These are phyloP conservation scores for Pipistrellus kuhlii DNA, from an alignment of 2,797 vertebrate genomes.

Conservation along the genomic window DNA sequence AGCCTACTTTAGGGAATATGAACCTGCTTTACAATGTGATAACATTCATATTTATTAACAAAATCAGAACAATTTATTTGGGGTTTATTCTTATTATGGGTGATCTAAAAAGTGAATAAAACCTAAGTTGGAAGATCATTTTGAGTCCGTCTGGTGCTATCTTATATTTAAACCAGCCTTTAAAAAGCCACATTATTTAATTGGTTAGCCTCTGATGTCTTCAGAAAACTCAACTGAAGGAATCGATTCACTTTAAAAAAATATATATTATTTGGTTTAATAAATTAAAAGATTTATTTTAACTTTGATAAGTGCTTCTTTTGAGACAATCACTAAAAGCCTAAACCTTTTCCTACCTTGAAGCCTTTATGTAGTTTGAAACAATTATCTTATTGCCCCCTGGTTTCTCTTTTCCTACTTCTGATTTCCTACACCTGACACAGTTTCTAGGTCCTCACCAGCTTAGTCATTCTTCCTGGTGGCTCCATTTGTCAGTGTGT, in stretches of 20 bases:
- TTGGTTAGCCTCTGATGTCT: not conserved
- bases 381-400: not conserved
- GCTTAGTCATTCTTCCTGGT: not conserved
- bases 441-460: not conserved
- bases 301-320: not conserved
- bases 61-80: not conserved
- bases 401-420: not conserved
- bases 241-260: not conserved
- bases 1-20: not conserved
- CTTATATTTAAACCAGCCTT: not conserved
- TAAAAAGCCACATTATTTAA: not conserved
- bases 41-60: not conserved
- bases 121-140: not conserved
- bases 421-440: not conserved
- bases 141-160: not conserved
- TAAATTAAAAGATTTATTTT: no score
- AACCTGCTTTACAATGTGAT: not conserved
- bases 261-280: conserved; percentile 18
- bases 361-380: not conserved
- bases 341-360: not conserved
- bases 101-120: conserved; percentile 33
- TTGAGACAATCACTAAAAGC: not conserved
- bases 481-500: not conserved
- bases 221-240: not conserved
- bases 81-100: not conserved